Evolutionary conservation across 2,797 vertebrate species (phyloP).

Genomic region (Odontamblyopus lacepedii): DNA sequence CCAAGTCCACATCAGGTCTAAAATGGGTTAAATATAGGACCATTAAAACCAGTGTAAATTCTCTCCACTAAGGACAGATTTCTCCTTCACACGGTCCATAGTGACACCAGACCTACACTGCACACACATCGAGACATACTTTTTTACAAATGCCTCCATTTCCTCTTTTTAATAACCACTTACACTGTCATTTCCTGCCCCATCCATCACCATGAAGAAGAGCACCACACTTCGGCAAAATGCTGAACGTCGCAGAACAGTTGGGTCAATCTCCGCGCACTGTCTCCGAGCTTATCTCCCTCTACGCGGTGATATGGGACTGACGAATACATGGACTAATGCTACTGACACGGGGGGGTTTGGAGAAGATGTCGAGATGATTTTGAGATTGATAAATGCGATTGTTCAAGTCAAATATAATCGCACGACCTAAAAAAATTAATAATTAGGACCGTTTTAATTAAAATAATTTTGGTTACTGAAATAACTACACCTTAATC

Average conservation of each 20-base stretch:
- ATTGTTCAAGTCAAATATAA: too few species aligned
- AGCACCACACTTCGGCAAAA: conserved; percentile 54
- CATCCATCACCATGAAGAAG: conserved; percentile 68
- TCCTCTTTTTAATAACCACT: conserved; percentile 79
- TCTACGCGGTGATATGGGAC: conserved; percentile 1
- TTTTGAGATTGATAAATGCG: too few species aligned
- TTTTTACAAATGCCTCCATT: conserved; percentile 69
- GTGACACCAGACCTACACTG: conserved; percentile 42
- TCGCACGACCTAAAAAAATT: too few species aligned
- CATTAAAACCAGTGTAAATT: conserved; percentile 15
- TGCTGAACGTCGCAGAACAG: conserved; percentile 45
- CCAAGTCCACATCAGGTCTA: too few species aligned
- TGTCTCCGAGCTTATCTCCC: conserved; percentile 20
- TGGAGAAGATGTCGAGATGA: too few species aligned
- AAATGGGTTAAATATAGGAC: too few species aligned
- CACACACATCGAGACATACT: conserved; percentile 38
- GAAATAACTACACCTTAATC: too few species aligned
- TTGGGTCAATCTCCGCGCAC: conserved; percentile 36
- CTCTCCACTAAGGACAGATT: conserved; percentile 38
- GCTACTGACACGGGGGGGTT: too few species aligned
- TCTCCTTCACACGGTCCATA: conserved; percentile 33
- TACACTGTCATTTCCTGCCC: conserved; percentile 76
- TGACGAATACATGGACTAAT: not conserved
- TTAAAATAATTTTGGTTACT: too few species aligned
- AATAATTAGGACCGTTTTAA: too few species aligned